phyloP scores from a whole-genome alignment of 2,888 invertebrate species.

The Scrobipalpa atriplicella region DNA sequence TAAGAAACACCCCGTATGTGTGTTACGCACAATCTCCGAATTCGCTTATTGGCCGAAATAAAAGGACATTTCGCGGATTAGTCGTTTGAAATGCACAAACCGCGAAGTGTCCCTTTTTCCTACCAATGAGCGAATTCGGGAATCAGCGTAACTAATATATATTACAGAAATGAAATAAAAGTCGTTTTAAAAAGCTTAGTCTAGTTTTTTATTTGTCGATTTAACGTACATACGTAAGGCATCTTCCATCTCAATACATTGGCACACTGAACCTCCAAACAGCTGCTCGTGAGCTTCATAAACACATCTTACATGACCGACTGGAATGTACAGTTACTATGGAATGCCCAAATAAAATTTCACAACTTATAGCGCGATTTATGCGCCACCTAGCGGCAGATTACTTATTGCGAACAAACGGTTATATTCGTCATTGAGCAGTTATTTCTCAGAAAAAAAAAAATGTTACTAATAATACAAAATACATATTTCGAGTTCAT shows the following conservation, averaged over 20 bases:
- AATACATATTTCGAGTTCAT: no score
- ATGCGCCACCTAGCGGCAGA: not conserved
- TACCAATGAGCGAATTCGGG: no score
- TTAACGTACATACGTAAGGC: slow-evolving; percentile 81
- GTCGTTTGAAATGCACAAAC: no score
- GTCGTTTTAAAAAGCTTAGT: slow-evolving; percentile 74
- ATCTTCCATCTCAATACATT: slow-evolving; percentile 73
- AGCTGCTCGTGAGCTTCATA: slow-evolving; percentile 55
- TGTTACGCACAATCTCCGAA: no score
- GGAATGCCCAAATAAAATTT: slow-evolving; percentile 61
- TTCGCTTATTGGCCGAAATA: no score
- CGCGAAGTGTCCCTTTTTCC: no score
- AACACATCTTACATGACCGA: slow-evolving; percentile 52
- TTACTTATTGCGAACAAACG: no score
- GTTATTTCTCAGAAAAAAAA: not conserved
- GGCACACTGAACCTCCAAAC: slow-evolving; percentile 74
- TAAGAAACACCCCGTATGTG: no score
- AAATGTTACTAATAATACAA: no score
- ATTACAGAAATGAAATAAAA: slow-evolving; percentile 48
- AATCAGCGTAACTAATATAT: no score
- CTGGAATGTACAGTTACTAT: slow-evolving; percentile 68
- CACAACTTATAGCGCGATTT: not conserved
- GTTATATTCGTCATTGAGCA: not conserved
- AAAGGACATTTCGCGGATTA: no score
- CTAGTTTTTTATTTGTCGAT: slow-evolving; percentile 81